A percentile compares a stretch with the other conserved stretches of the same genome.
phyloP scores from a whole-genome alignment of 2,888 invertebrate species.

The Allolobophora icterica region DNA sequence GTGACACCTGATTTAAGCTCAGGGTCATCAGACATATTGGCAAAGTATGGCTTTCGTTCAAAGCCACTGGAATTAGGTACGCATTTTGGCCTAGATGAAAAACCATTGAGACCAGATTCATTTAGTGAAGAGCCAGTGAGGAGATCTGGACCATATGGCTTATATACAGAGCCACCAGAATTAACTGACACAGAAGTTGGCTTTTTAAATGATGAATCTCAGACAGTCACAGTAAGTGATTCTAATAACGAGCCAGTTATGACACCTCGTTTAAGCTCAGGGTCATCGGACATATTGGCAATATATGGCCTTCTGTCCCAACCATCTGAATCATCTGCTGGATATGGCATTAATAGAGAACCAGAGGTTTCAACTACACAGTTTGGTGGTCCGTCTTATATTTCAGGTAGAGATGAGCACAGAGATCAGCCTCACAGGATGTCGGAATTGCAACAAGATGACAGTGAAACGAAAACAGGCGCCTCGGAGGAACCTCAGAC shows the following conservation, averaged over 20 bases:
- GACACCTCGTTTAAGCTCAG: neutral
- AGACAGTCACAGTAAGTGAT: neutral
- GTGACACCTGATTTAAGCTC: neutral
- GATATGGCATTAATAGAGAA: neutral
- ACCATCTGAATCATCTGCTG: neutral
- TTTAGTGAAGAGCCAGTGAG: neutral
- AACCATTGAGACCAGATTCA: neutral
- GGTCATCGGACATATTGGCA: constrained; percentile 18
- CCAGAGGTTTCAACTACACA: neutral
- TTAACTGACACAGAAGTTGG: neutral
- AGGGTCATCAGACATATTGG: neutral
- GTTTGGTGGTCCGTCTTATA: neutral
- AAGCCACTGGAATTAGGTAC: neutral
- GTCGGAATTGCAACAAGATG: neutral
- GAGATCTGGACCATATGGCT: no score
- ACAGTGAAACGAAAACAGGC: neutral
- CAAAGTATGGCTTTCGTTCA: neutral
- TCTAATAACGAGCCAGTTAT: neutral
- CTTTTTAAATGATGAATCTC: neutral
- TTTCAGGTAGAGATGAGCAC: neutral
- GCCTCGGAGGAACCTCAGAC: neutral
- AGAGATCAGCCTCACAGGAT: neutral
- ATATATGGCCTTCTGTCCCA: neutral
- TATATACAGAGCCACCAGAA: neutral
- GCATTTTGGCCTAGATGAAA: neutral